A percentile compares a stretch with the other conserved stretches of the same genome.
Conservation (phyloP, 2,797 vertebrate species). For the Coccyzus lansbergi region DNA sequence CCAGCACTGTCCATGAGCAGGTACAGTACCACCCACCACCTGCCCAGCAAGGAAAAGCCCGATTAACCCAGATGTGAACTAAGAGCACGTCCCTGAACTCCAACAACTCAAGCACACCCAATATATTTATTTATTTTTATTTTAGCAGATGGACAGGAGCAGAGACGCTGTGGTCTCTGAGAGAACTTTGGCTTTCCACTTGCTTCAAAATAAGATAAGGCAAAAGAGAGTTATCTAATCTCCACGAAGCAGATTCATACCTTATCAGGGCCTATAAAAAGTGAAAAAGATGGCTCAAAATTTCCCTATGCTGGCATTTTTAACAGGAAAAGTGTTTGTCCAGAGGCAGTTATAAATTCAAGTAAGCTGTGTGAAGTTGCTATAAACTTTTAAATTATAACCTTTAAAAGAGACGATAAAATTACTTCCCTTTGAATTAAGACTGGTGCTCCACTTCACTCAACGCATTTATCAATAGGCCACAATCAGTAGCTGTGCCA, state of each 20-base stretch:
- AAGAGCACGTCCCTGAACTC: neutral
- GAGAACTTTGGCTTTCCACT: neutral
- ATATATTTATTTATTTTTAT: neutral
- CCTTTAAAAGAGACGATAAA: neutral
- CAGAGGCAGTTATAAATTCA: neutral
- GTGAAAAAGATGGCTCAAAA: neutral
- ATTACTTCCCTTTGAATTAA: neutral
- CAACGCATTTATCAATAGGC: neutral
- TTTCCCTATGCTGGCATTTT: neutral
- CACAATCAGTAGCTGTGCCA: neutral
- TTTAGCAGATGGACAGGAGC: neutral
- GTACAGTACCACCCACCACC: neutral
- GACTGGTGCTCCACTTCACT: neutral
- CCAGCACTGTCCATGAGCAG: neutral
- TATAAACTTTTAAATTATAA: neutral
- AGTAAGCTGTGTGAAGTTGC: neutral
- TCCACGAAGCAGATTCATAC: neutral
- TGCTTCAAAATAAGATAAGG: neutral
- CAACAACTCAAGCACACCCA: neutral
- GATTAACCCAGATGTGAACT: neutral
- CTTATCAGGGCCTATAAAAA: neutral
- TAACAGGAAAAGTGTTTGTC: neutral
- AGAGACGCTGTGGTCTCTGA: neutral
- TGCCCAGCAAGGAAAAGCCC: neutral
- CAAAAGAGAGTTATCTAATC: neutral